phyloP scores from a whole-genome alignment of 2,797 vertebrate genomes.

The Lacerta bilineata region DNA sequence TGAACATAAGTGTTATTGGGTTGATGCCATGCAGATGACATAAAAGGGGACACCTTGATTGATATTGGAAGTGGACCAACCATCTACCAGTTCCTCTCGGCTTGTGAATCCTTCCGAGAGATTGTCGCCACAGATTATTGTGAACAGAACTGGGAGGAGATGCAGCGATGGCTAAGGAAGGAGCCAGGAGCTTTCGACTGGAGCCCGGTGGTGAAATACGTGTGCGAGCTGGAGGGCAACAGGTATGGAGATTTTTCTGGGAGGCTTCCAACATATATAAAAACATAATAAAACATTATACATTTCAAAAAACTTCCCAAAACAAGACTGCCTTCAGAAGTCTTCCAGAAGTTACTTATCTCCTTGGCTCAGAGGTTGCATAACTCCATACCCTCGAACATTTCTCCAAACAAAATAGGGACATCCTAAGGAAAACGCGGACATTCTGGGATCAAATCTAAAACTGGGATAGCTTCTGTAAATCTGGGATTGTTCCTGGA shows the following conservation, averaged over 20 bases:
- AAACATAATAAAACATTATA: too few species aligned
- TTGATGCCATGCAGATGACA: constrained; percentile 67
- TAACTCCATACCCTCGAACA: too few species aligned
- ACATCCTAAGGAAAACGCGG: too few species aligned
- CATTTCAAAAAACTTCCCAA: too few species aligned
- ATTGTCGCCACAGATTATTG: constrained; percentile 69
- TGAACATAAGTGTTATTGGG: neutral
- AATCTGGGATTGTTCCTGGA: too few species aligned
- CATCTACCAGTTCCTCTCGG: constrained; percentile 73
- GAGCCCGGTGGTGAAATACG: constrained; percentile 81
- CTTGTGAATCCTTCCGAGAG: constrained; percentile 71
- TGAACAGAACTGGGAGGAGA: constrained; percentile 79
- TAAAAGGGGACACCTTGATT: constrained; percentile 75
- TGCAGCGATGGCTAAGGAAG: constrained; percentile 78
- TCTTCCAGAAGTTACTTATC: too few species aligned
- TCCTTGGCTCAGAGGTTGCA: too few species aligned
- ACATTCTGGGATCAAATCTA: too few species aligned
- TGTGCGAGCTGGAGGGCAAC: constrained; percentile 84
- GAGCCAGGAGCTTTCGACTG: constrained; percentile 77
- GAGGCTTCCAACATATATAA: too few species aligned
- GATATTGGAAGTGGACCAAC: constrained; percentile 75
- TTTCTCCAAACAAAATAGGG: too few species aligned
- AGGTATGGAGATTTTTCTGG: constrained; percentile 55
- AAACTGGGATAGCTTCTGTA: neutral
- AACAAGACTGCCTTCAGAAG: too few species aligned